A percentile compares a stretch with the other conserved stretches of the same genome.
These are phyloP conservation scores for Eupithecia insigniata DNA, from an alignment of 2,888 invertebrate genomes.

Conservation along the genomic window DNA sequence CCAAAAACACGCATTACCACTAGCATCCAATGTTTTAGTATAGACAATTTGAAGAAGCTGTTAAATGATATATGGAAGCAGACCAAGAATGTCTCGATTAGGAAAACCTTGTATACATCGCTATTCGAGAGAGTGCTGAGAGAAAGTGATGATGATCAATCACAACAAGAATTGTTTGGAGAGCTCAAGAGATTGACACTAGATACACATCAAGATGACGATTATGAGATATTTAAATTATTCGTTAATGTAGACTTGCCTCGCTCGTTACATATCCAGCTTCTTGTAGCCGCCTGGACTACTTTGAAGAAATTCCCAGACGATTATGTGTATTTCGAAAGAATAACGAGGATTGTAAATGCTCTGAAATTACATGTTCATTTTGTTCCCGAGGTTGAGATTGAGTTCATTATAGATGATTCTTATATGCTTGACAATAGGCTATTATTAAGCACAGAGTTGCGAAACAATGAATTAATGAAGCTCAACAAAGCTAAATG, in stretches of 20 bases:
- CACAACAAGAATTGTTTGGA: slow-evolving; percentile 52
- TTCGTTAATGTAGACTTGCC: slow-evolving; percentile 28
- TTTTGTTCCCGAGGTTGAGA: slow-evolving; percentile 19
- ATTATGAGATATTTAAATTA: slow-evolving; percentile 53
- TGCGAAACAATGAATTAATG: neutral
- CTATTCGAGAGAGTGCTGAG: slow-evolving; percentile 50
- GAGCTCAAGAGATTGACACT: slow-evolving; percentile 54
- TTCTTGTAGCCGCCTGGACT: slow-evolving; percentile 40
- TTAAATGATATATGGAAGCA: slow-evolving; percentile 56
- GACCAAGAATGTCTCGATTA: slow-evolving; percentile 59
- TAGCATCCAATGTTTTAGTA: slow-evolving; percentile 60
- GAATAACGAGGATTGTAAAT: slow-evolving; percentile 18
- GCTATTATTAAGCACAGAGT: slow-evolving; percentile 20
- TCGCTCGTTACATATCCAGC: slow-evolving; percentile 19
- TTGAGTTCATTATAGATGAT: slow-evolving; percentile 25
- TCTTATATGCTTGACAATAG: slow-evolving; percentile 26
- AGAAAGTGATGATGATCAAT: slow-evolving; percentile 12
- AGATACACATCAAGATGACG: slow-evolving; percentile 57
- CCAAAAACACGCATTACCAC: slow-evolving; percentile 63
- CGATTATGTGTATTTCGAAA: slow-evolving; percentile 20
- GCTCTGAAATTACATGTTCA: slow-evolving; percentile 12
- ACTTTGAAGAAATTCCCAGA: slow-evolving; percentile 30
- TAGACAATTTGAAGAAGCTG: slow-evolving; percentile 52
- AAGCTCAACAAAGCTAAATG: slow-evolving; percentile 28
- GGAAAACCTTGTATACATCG: slow-evolving; percentile 55